phyloP scores from a whole-genome alignment of 2,113 vertebrate genomes.

The Carassius carassius region DNA sequence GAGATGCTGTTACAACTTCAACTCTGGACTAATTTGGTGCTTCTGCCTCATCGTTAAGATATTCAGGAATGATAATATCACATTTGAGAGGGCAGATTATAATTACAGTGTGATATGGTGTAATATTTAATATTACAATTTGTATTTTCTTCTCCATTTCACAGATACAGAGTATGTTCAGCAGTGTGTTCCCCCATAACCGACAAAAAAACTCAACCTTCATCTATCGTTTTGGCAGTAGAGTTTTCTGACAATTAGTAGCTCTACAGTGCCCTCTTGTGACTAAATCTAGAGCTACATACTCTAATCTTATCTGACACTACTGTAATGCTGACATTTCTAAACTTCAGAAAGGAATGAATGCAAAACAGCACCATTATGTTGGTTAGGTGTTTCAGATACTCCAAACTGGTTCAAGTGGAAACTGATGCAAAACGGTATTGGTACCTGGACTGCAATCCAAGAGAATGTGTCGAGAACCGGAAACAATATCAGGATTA shows the following conservation, averaged over 20 bases:
- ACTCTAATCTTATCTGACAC: background rate
- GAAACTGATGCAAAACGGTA: background rate
- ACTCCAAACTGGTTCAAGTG: background rate
- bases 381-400: background rate
- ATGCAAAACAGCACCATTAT: background rate
- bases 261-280: conserved; percentile 13
- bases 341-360: background rate
- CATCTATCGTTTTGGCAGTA: background rate
- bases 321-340: no score
- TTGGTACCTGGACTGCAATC: background rate
- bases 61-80: background rate
- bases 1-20: background rate
- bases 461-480: background rate
- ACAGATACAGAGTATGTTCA: background rate
- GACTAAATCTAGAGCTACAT: background rate
- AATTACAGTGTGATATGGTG: no score
- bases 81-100: background rate
- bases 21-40: background rate
- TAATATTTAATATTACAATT: background rate
- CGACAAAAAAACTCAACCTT: background rate
- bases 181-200: background rate
- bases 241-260: background rate
- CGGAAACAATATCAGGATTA: background rate
- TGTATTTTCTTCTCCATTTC: background rate
- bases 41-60: background rate